A percentile compares a stretch with the other conserved stretches of the same genome.
phyloP scores from a whole-genome alignment of 2,888 invertebrate genomes.

The Melinaea marsaeus region DNA sequence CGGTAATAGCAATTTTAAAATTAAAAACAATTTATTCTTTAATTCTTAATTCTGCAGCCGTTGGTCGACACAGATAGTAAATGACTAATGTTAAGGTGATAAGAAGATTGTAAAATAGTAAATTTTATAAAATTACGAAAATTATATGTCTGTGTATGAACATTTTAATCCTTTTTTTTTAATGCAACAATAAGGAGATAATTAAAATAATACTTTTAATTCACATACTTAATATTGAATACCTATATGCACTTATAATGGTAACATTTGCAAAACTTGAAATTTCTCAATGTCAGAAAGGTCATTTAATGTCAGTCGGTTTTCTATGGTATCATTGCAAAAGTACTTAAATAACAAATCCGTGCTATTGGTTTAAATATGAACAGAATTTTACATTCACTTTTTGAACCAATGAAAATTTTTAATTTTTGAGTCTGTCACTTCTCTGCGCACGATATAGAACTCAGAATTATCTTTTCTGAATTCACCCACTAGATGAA shows the following conservation, averaged over 20 bases:
- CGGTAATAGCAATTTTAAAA: background rate
- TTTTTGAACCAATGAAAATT: background rate
- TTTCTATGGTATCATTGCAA: constrained; percentile 17
- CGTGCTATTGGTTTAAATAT: constrained; percentile 30
- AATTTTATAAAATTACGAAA: too few species aligned
- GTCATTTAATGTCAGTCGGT: constrained; percentile 36
- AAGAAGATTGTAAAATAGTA: too few species aligned
- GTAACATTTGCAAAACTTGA: constrained; percentile 4
- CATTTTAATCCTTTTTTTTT: too few species aligned
- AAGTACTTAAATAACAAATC: background rate
- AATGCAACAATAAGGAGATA: too few species aligned
- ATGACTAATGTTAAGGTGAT: background rate
- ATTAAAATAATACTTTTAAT: too few species aligned
- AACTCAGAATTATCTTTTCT: too few species aligned
- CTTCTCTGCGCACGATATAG: background rate
- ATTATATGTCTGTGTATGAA: too few species aligned
- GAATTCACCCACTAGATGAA: background rate
- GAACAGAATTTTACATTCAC: background rate
- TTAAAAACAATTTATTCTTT: background rate
- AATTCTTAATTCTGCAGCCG: background rate
- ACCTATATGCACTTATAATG: background rate
- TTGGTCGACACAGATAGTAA: background rate
- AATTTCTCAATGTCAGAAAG: constrained; percentile 44
- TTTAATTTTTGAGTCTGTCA: background rate
- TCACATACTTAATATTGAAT: too few species aligned